phyloP scores from a whole-genome alignment of 2,797 vertebrate species.

The Pseudomugil tenellus region DNA sequence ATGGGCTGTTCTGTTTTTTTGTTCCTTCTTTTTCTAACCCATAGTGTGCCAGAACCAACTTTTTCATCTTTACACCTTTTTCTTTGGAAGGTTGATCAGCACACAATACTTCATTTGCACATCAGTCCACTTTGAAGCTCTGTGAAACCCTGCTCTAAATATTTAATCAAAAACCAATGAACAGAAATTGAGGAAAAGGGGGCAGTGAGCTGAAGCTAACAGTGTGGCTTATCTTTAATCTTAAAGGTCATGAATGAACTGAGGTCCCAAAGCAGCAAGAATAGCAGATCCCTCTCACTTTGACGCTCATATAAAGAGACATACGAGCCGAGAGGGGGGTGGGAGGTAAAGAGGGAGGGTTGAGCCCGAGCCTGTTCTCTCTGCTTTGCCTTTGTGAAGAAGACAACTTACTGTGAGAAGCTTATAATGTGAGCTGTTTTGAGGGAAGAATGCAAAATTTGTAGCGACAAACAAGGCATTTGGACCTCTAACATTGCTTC shows the following conservation, averaged over 20 bases:
- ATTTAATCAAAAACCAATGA: constrained; percentile 59
- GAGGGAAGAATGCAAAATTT: constrained; percentile 59
- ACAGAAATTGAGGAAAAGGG: constrained; percentile 18
- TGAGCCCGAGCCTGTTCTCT: constrained; percentile 31
- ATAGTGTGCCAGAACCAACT: constrained; percentile 21
- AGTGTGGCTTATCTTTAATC: constrained; percentile 71
- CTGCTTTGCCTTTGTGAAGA: constrained; percentile 50
- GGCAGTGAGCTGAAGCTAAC: constrained; percentile 54
- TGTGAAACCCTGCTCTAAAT: constrained; percentile 53
- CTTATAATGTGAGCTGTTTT: constrained; percentile 48
- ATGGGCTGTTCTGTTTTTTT: constrained; percentile 15
- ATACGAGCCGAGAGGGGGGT: constrained; percentile 33
- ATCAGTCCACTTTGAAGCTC: constrained; percentile 49
- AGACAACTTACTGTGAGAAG: constrained; percentile 36
- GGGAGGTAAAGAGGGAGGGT: constrained; percentile 13
- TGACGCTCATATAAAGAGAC: constrained; percentile 72
- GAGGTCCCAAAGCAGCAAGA: constrained; percentile 55
- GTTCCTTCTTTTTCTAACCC: constrained; percentile 20
- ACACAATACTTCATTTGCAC: constrained; percentile 55
- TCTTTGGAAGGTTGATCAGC: constrained; percentile 50
- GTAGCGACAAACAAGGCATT: constrained; percentile 63
- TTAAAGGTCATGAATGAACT: constrained; percentile 70
- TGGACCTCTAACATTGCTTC: constrained; percentile 50
- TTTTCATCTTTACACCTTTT: constrained; percentile 49
- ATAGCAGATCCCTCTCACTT: constrained; percentile 55